Base-by-base conservation (phyloP, 2,797 vertebrate species). In the Gymnothorax reevesii region DNA sequence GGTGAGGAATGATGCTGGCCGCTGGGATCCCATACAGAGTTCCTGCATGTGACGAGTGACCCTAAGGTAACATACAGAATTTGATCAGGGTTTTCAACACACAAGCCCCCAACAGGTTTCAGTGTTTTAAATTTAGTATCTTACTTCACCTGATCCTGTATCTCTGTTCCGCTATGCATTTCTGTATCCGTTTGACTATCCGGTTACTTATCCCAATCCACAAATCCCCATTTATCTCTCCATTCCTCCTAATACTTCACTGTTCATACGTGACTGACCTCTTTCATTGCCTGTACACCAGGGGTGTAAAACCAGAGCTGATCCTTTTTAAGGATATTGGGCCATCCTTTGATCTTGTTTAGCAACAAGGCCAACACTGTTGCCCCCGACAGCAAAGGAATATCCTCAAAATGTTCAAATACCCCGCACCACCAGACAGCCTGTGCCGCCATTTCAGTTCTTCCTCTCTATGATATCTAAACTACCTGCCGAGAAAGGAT, bases 31-130 rank as follows among this genome's bases (percentile, higher is more conserved):
- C 97, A 0, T 98, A 99, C 87, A 98, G 93, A 92, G 97, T 95
- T 10, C 97, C 96, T 93, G 98, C 95, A 92, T 98, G 97, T 93
- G 95, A 95, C 82, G 97, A 97, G 94, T 97, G 97, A 92, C 96
- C 96, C 98, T 99, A 93, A 0, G 91, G 93, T 0, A 87, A 89
- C 92, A 96, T 86, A 93, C 89, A 95, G 89, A 87, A 0, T 7
- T 86, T 42, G 62, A 89, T 96, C 92, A 95, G 91, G 87, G 84
- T 55, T 13, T 52, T 54, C 15, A 52, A 79, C 49, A 79, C 3
- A 3, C 71, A 75, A 64, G 57, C 57, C n/a, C 66, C 4, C n/a
- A 6, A 27, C 33, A 42, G 33, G 33, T 42, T 42, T 42, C 33
- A 42, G 33, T 42, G 33, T 42, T 42, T 42, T 42, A 42, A 77